Evolutionary conservation across 2,888 invertebrate genomes (phyloP).

Genomic region (Aspidiotus rigidus): DNA sequence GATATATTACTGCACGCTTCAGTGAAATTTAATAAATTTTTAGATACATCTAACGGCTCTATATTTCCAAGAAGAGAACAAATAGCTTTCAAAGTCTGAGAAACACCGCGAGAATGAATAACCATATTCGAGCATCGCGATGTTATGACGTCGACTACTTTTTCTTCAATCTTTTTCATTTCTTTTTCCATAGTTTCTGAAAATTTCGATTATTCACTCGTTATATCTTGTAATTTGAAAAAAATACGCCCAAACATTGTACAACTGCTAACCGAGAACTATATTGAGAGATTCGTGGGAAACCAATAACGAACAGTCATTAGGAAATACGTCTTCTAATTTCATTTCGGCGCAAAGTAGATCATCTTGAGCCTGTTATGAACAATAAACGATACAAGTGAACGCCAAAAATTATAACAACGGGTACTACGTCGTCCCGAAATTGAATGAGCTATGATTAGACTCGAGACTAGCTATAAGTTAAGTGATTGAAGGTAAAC

Average conservation of each 20-base stretch:
- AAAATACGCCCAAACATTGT: conserved; percentile 10
- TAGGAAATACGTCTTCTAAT: conserved; percentile 69
- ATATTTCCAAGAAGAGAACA: conserved; percentile 80
- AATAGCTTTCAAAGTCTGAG: conserved; percentile 86
- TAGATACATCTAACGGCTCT: conserved; percentile 77
- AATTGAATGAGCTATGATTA: neutral
- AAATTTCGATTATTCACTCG: neutral
- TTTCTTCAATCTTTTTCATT: conserved; percentile 63
- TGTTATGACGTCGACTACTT: conserved; percentile 49
- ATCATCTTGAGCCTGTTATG: conserved; percentile 60
- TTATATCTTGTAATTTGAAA: neutral
- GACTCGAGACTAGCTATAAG: no score
- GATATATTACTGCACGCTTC: conserved; percentile 35
- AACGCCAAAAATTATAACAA: conserved; percentile 13
- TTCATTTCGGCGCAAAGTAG: conserved; percentile 62
- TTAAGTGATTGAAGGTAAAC: neutral
- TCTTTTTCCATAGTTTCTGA: conserved; percentile 72
- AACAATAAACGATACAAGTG: conserved; percentile 16
- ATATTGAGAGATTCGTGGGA: conserved; percentile 77
- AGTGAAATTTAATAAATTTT: conserved; percentile 52
- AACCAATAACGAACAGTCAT: conserved; percentile 62
- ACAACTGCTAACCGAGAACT: conserved; percentile 56
- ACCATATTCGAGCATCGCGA: conserved; percentile 38
- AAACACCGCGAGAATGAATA: conserved; percentile 61
- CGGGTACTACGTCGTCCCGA: neutral